These are phyloP conservation scores for Anticlea derivata DNA, from an alignment of 2,888 invertebrate genomes.

Conservation along the genomic window DNA sequence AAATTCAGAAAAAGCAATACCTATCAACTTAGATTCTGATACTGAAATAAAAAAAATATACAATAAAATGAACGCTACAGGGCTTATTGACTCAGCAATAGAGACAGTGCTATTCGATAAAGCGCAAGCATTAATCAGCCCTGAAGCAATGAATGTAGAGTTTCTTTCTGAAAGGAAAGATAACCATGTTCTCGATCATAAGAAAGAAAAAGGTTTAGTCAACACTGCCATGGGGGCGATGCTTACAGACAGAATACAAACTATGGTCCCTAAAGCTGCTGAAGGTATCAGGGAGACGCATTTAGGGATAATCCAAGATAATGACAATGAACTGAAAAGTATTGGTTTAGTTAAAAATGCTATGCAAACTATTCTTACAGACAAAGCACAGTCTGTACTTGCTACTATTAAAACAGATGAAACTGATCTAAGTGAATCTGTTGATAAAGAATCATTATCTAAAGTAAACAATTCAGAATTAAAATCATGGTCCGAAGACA, in stretches of 20 bases:
- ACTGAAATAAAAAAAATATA: conserved; percentile 6
- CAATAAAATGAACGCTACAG: conserved; percentile 34
- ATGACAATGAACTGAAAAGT: conserved; percentile 22
- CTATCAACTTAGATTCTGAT: conserved; percentile 11
- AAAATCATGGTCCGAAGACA: conserved; percentile 5
- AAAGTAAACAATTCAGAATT: neutral
- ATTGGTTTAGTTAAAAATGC: conserved; percentile 62
- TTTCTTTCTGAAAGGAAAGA: neutral
- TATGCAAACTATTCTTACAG: conserved; percentile 77
- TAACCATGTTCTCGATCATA: neutral
- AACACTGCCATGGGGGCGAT: conserved; percentile 51
- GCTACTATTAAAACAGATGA: neutral
- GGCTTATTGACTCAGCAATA: conserved; percentile 61
- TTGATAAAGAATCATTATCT: neutral
- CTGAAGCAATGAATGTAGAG: conserved; percentile 16
- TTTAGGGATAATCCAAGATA: neutral
- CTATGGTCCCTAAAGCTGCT: conserved; percentile 27
- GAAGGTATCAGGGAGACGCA: conserved; percentile 23
- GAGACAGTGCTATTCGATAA: conserved; percentile 22
- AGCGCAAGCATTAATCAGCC: conserved; percentile 12
- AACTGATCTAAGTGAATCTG: no score
- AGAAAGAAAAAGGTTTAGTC: conserved; percentile 41
- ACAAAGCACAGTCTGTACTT: conserved; percentile 62
- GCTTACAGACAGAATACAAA: conserved; percentile 33
- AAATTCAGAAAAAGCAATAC: conserved; percentile 16